Percentiles rank a stretch among this genome's conserved stretches.
phyloP scores from a whole-genome alignment of 2,797 vertebrate species.

The Otolemur crassicaudatus region DNA sequence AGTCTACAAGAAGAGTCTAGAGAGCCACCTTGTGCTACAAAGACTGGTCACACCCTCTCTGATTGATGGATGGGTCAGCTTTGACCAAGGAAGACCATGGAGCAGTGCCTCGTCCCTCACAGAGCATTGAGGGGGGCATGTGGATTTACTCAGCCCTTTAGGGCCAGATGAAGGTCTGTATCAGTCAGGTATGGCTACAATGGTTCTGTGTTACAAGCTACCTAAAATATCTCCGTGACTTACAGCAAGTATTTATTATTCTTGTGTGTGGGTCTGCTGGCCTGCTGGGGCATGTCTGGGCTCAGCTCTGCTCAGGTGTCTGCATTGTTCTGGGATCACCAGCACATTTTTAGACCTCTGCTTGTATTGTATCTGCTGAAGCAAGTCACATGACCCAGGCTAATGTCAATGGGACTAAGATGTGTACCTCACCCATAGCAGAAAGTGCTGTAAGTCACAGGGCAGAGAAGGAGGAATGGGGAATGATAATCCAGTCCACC shows the following conservation, averaged over 20 bases:
- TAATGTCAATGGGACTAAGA: fast-evolving
- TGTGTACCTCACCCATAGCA: neutral
- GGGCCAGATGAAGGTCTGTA: neutral
- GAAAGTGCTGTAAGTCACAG: neutral
- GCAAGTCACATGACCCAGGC: neutral
- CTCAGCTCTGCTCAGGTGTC: neutral
- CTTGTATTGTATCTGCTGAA: neutral
- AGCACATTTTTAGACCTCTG: neutral
- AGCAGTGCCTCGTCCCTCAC: neutral
- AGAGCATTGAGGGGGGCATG: neutral
- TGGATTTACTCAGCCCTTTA: neutral
- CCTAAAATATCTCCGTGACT: neutral
- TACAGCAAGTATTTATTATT: neutral
- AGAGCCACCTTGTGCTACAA: neutral
- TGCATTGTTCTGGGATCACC: neutral
- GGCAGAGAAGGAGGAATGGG: neutral
- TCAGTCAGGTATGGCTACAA: neutral
- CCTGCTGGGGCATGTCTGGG: neutral
- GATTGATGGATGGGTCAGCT: neutral
- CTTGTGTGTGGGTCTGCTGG: neutral
- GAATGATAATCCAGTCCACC: too few relatives aligned
- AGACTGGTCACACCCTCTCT: neutral
- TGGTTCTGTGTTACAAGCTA: neutral
- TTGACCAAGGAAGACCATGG: neutral
- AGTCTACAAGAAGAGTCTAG: neutral